Evolutionary conservation across 2,113 vertebrate genomes (phyloP), one percentile per base, ranked within the genome.

Genomic region (Malurus elegans): DNA sequence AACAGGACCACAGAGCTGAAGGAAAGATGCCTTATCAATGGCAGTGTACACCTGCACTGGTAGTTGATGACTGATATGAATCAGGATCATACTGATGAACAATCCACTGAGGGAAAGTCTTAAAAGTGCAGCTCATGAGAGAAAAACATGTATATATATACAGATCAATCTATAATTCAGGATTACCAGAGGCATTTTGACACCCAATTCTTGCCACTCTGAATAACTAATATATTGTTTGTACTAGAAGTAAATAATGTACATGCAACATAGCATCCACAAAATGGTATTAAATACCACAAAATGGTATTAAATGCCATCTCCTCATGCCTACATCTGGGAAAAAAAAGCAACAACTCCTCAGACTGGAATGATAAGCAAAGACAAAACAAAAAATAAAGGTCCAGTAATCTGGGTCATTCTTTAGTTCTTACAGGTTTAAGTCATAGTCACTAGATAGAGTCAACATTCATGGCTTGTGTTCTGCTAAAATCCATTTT

Each of bases 221-320:
- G 57, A 95, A 96, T 92, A 93, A 96, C 94, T 70, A 86, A 93
- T 86, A 44, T 42, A 31, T 51, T 73, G 29, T 82, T 83, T 88
- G 61, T 65, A 32, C 56, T 58, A 48, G 42, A 82, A 71, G 36
- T 67, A 94, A 93, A 92, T 69, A 93, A 88, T 28, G 48, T 54
- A 78, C 21, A 34, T 5, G 4, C 48, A 92, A 93, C 26, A 24
- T 24, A 36, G 26, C 6, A 87, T 84, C 58, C 42, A 62, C 47
- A 67, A 90, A 75, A 84, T 18, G 10, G 9, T 69, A 57, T 34
- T 74, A 65, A 57, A 42, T 38, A 38, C 38, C 38, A 11, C 50
- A 67, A 90, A 75, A 48, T 48, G 47, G 47, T 23, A 87, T 88
- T 66, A 75, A 76, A 70, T 54, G 14, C 7, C n/a, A 45, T 75